phyloP scores from a whole-genome alignment of 2,113 vertebrate genomes.

The Verasper variegatus region DNA sequence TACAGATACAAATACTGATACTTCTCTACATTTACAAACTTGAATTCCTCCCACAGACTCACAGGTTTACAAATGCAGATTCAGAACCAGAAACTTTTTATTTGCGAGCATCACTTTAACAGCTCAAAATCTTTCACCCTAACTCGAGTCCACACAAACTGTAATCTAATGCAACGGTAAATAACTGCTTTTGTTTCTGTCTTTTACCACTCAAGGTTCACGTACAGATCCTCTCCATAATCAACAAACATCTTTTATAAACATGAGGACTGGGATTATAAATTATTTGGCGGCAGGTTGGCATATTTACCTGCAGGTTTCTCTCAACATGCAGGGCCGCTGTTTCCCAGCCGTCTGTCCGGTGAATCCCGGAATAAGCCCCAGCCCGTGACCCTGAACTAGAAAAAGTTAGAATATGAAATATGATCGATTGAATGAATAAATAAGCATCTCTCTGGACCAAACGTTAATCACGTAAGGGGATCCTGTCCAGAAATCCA shows the following conservation, averaged over 20 bases:
- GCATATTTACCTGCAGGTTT: conserved; percentile 1
- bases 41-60: too few relatives aligned
- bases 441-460: background rate
- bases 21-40: too few relatives aligned
- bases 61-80: background rate
- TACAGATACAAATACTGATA: too few relatives aligned
- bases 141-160: background rate
- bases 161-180: too few relatives aligned
- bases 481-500: background rate
- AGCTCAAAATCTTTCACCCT: too few relatives aligned
- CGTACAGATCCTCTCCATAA: background rate
- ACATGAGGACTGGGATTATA: background rate
- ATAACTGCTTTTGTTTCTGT: background rate
- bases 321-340: background rate
- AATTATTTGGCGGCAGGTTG: conserved; percentile 1
- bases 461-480: background rate
- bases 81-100: too few relatives aligned
- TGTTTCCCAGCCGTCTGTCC: conserved; percentile 5
- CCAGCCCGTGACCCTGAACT: conserved; percentile 10
- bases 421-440: background rate
- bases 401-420: conserved; percentile 1
- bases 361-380: conserved; percentile 11
- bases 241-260: background rate
- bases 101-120: too few relatives aligned
- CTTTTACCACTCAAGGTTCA: background rate